Evolutionary conservation across 2,113 vertebrate genomes (phyloP).

Genomic region (Labrus mixtus): DNA sequence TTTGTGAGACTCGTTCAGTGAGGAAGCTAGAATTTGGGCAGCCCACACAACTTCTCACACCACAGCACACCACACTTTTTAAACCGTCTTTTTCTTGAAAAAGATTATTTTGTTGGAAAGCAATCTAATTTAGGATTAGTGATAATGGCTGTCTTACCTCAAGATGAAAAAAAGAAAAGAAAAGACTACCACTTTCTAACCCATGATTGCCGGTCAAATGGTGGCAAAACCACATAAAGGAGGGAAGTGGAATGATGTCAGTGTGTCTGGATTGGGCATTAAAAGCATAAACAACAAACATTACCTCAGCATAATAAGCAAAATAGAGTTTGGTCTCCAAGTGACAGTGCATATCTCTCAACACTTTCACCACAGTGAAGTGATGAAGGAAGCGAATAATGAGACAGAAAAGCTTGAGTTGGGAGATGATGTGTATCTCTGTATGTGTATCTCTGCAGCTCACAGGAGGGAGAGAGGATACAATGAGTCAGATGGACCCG

Average conservation of each 20-base stretch:
- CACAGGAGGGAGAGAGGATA: constrained; percentile 20
- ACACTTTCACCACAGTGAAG: constrained; percentile 54
- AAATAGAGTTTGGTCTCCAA: constrained; percentile 50
- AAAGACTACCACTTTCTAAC: constrained; percentile 42
- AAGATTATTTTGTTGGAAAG: constrained; percentile 62
- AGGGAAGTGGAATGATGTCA: constrained; percentile 70
- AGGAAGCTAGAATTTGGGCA: constrained; percentile 38
- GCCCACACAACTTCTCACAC: constrained; percentile 49
- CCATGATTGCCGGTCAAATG: constrained; percentile 55
- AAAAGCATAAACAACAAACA: constrained; percentile 72
- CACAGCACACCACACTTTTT: constrained; percentile 21
- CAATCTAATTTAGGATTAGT: constrained; percentile 63
- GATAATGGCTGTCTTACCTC: constrained; percentile 64
- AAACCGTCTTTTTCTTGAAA: constrained; percentile 36
- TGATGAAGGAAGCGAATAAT: constrained; percentile 48
- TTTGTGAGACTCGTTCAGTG: constrained; percentile 34
- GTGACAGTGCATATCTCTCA: constrained; percentile 60
- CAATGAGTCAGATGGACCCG: constrained; percentile 46
- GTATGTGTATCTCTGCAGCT: constrained; percentile 32
- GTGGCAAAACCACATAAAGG: constrained; percentile 66
- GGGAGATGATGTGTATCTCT: constrained; percentile 38
- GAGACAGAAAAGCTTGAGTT: constrained; percentile 30
- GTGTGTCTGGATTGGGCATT: constrained; percentile 65
- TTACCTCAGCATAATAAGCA: constrained; percentile 74
- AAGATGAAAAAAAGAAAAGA: constrained; percentile 38